Percentiles rank a stretch among this genome's conserved stretches.
Evolutionary conservation across 2,888 invertebrate genomes (phyloP).

Genomic region (Cheilosia soror): DNA sequence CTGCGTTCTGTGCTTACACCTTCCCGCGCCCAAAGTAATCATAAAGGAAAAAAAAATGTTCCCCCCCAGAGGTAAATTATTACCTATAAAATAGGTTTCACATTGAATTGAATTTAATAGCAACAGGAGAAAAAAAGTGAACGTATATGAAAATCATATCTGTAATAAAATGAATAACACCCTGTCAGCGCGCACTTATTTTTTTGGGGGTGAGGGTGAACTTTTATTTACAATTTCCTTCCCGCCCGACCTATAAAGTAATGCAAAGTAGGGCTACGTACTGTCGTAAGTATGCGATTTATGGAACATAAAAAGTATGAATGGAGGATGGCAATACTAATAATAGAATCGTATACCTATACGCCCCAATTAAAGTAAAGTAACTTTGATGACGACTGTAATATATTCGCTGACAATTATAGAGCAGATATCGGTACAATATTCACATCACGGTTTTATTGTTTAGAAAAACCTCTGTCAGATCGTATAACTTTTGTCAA

Average conservation of each 20-base stretch:
- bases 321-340: background rate
- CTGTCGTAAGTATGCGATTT: slow-evolving; percentile 11
- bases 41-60: slow-evolving; percentile 47
- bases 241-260: slow-evolving; percentile 25
- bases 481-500: no score
- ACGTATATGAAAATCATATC: slow-evolving; percentile 71
- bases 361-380: no score
- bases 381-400: no score
- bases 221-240: slow-evolving; percentile 70
- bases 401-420: no score
- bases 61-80: slow-evolving; percentile 64
- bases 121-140: slow-evolving; percentile 50
- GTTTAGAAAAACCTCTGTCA: no score
- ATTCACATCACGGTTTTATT: no score
- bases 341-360: no score
- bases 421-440: no score
- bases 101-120: slow-evolving; percentile 68
- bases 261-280: slow-evolving; percentile 19
- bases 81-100: slow-evolving; percentile 68
- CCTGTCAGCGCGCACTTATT: slow-evolving; percentile 42
- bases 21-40: slow-evolving; percentile 35
- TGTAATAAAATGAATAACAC: slow-evolving; percentile 63
- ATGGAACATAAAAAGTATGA: background rate
- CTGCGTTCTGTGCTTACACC: slow-evolving; percentile 22
- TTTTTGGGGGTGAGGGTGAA: slow-evolving; percentile 4